These are phyloP conservation scores for Pimpla rufipes DNA, from an alignment of 2,888 invertebrate species.

Conservation along the genomic window DNA sequence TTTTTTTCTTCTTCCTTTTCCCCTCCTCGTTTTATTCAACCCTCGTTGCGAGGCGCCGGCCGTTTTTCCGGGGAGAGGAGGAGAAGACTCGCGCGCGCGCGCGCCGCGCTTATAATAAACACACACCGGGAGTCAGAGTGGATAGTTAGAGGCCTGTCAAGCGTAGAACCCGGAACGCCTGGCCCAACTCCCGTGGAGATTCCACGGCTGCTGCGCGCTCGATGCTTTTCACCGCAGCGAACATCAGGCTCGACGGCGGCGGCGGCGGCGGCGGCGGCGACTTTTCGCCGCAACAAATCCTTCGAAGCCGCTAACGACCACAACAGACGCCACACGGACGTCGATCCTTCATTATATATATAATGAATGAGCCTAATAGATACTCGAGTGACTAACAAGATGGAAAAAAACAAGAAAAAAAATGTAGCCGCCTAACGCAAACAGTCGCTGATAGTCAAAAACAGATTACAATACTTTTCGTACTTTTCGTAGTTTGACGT, in stretches of 20 bases:
- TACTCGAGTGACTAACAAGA: conserved; percentile 37
- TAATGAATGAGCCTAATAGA: conserved; percentile 30
- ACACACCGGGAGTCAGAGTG: conserved; percentile 66
- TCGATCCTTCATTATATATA: background rate
- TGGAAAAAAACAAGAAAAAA: conserved; percentile 15
- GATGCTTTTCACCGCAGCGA: conserved; percentile 32
- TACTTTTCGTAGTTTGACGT: conserved; percentile 4
- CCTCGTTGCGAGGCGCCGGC: conserved; percentile 59
- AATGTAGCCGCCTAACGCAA: background rate
- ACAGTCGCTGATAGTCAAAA: conserved; percentile 27
- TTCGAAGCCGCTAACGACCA: conserved; percentile 28
- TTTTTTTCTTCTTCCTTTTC: conserved; percentile 44
- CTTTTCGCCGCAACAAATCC: conserved; percentile 22
- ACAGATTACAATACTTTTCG: conserved; percentile 8
- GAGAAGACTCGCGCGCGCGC: too few relatives aligned
- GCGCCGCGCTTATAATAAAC: conserved; percentile 73
- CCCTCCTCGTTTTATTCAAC: conserved; percentile 59
- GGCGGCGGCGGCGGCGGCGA: background rate
- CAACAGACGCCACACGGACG: conserved; percentile 8
- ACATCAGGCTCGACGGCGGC: background rate
- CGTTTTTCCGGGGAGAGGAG: conserved; percentile 43
- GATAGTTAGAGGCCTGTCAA: conserved; percentile 72
- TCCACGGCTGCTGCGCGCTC: conserved; percentile 52
- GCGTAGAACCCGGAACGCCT: conserved; percentile 37
- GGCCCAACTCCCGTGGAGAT: conserved; percentile 47